phyloP scores from a whole-genome alignment of 1,140 invertebrate species.

The Calliphora vicina region DNA sequence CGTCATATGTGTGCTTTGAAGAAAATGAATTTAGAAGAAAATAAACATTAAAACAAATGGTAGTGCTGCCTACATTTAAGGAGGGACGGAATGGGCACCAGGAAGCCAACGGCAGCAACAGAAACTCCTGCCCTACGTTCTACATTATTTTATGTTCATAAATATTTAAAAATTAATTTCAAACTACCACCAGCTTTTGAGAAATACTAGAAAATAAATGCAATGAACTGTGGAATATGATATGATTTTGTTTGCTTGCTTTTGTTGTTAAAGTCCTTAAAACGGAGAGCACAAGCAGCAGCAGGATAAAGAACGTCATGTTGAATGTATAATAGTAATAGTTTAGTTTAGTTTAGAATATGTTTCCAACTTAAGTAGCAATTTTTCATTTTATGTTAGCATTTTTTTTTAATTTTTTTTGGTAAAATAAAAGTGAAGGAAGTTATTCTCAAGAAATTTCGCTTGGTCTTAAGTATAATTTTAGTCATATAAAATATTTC shows the following conservation, averaged over 20 bases:
- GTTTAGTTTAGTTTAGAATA: slow-evolving; percentile 4
- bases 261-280: neutral
- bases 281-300: neutral
- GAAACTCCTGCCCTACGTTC: neutral
- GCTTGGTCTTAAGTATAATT: neutral
- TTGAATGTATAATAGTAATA: neutral
- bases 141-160: slow-evolving; percentile 1
- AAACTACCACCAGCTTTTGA: neutral
- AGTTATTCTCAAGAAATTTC: neutral
- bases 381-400: neutral
- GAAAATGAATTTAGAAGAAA: neutral
- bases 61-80: neutral
- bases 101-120: neutral
- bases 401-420: too few species aligned
- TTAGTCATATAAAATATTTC: neutral
- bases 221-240: slow-evolving; percentile 8
- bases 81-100: neutral
- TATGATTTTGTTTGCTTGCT: neutral
- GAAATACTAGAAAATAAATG: neutral
- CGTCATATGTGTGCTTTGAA: too few species aligned
- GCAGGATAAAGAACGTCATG: neutral
- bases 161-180: slow-evolving; percentile 17
- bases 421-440: neutral
- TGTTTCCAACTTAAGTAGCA: neutral
- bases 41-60: neutral